Evolutionary conservation across 2,888 invertebrate species (phyloP).

Genomic region (Cheilosia urbana): DNA sequence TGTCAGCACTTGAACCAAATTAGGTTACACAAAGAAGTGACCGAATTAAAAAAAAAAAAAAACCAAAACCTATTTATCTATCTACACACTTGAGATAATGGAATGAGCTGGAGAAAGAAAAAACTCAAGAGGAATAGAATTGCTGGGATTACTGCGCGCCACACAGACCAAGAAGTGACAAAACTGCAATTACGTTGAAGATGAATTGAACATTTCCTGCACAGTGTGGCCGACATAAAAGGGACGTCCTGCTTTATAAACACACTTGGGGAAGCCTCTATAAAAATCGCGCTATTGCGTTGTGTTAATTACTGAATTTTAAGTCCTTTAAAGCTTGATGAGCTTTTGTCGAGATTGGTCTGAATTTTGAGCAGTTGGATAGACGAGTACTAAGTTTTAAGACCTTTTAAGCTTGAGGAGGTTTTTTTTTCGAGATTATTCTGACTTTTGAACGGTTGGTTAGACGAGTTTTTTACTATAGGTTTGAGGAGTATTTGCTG

Average conservation of each 20-base stretch:
- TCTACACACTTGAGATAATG: constrained; percentile 53
- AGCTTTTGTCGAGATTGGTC: too few species aligned
- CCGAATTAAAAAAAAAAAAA: constrained; percentile 47
- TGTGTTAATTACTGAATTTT: too few species aligned
- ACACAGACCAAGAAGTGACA: constrained; percentile 47
- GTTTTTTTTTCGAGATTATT: too few species aligned
- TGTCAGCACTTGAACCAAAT: constrained; percentile 74
- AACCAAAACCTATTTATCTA: not conserved
- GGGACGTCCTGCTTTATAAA: not conserved
- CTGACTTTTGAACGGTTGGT: too few species aligned
- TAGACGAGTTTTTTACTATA: too few species aligned
- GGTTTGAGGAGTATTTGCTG: too few species aligned
- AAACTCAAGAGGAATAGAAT: constrained; percentile 35
- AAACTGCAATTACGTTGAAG: constrained; percentile 68
- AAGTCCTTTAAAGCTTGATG: too few species aligned
- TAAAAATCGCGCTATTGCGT: too few species aligned
- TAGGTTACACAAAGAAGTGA: constrained; percentile 70
- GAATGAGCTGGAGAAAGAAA: constrained; percentile 7
- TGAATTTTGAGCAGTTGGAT: too few species aligned
- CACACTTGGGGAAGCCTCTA: not conserved
- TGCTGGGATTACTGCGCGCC: constrained; percentile 22
- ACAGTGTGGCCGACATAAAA: constrained; percentile 19
- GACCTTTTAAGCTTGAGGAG: too few species aligned
- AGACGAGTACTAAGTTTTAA: too few species aligned
- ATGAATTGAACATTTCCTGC: constrained; percentile 42